A percentile compares a stretch with the other conserved stretches of the same genome.
These are phyloP conservation scores for Xanthia icteritia DNA, from an alignment of 2,888 invertebrate genomes.

Conservation along the genomic window DNA sequence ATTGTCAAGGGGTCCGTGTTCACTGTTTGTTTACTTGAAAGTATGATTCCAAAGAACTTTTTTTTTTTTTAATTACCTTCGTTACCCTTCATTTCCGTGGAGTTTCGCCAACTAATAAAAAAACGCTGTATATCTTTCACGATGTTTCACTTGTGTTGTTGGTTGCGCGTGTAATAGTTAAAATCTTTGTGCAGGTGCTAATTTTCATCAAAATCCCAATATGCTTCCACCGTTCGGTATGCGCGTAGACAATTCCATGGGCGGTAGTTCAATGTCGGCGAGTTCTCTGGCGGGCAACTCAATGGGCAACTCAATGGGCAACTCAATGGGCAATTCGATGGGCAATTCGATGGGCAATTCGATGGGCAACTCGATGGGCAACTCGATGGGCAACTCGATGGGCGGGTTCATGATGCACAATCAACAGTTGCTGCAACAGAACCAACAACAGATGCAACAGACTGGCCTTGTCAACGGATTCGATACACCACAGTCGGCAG, in stretches of 20 bases:
- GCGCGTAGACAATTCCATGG: conserved; percentile 84
- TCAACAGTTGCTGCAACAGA: conserved; percentile 77
- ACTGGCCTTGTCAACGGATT: conserved; percentile 83
- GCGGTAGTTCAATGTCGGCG: conserved; percentile 74
- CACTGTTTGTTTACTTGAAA: conserved; percentile 5
- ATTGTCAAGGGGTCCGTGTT: no score
- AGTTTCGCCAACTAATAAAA: conserved; percentile 24
- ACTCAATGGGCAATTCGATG: conserved; percentile 22
- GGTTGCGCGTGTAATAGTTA: conserved; percentile 45
- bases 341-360: conserved; percentile 14
- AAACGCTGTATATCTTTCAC: conserved; percentile 30
- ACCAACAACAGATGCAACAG: conserved; percentile 76
- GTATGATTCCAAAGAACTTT: not conserved
- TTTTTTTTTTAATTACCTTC: not conserved
- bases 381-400: conserved; percentile 8
- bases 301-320: conserved; percentile 28
- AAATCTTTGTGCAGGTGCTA: conserved; percentile 84
- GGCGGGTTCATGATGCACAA: conserved; percentile 81
- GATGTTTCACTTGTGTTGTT: conserved; percentile 42
- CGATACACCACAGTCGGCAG: conserved; percentile 81
- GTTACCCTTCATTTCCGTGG: not conserved
- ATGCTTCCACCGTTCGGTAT: conserved; percentile 89
- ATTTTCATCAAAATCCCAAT: conserved; percentile 87
- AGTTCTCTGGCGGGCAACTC: conserved; percentile 65
- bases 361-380: conserved; percentile 24